These are phyloP conservation scores for Lynx canadensis DNA, from an alignment of 2,113 vertebrate genomes.

Conservation along the genomic window DNA sequence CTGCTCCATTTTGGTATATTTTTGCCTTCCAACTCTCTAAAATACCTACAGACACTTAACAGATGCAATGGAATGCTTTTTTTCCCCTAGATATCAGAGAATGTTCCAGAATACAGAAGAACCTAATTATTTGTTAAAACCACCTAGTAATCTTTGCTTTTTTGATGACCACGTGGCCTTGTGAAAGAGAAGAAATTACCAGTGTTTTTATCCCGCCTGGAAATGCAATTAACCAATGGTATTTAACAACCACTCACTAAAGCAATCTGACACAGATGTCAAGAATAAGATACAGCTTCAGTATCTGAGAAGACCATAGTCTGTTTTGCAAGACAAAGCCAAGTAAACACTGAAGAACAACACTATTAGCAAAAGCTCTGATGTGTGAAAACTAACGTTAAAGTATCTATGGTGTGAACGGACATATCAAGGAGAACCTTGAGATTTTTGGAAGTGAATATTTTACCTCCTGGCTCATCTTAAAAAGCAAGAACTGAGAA, in stretches of 20 bases:
- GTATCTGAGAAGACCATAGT: background rate
- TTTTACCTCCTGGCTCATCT: conserved; percentile 42
- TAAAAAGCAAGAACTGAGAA: conserved; percentile 21
- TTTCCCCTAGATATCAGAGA: background rate
- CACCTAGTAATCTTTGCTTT: background rate
- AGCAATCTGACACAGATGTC: conserved; percentile 4
- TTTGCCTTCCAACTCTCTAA: conserved; percentile 21
- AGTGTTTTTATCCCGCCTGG: conserved; percentile 31
- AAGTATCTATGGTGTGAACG: conserved; percentile 25
- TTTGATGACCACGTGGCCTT: background rate
- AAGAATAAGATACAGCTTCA: conserved; percentile 36
- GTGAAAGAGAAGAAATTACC: conserved; percentile 38
- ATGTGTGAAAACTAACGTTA: conserved; percentile 49
- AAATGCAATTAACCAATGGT: conserved; percentile 44
- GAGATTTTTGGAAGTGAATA: conserved; percentile 39
- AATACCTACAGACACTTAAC: conserved; percentile 28
- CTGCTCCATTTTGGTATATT: background rate
- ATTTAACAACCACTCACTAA: conserved; percentile 30
- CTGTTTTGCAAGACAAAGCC: conserved; percentile 26
- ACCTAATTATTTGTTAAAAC: conserved; percentile 48
- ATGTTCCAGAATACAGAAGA: conserved; percentile 43
- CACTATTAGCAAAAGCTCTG: conserved; percentile 34
- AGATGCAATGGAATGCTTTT: background rate
- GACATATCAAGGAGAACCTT: background rate
- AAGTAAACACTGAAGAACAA: conserved; percentile 51